phyloP scores from a whole-genome alignment of 2,797 vertebrate genomes.

The Sebastes alutus region DNA sequence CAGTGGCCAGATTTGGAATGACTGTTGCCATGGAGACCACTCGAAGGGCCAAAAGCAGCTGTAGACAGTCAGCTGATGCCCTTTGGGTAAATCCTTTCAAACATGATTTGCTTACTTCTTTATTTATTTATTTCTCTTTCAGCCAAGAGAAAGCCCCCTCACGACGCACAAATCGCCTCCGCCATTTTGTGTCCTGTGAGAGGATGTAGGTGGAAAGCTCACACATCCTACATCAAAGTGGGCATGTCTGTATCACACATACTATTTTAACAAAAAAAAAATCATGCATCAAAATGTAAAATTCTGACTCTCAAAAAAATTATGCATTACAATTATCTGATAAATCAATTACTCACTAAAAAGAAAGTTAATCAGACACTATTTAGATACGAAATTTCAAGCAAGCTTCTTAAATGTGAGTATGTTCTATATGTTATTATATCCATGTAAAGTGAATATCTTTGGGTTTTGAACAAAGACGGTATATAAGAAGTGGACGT shows the following conservation, averaged over 20 bases:
- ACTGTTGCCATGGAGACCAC: conserved; percentile 80
- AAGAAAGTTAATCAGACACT: not conserved
- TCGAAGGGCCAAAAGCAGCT: conserved; percentile 76
- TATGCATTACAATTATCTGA: not conserved
- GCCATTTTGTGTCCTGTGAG: conserved; percentile 61
- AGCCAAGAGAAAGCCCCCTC: conserved; percentile 34
- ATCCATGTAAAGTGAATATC: not conserved
- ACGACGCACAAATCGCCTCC: conserved; percentile 22
- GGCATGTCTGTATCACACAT: not conserved
- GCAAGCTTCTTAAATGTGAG: not conserved
- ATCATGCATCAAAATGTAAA: not conserved
- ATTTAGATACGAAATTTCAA: no score
- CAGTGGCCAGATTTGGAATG: conserved; percentile 69
- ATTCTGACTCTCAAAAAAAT: not conserved
- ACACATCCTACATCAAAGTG: not conserved
- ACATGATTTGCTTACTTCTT: conserved; percentile 62
- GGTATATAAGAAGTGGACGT: no score
- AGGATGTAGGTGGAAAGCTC: conserved; percentile 12
- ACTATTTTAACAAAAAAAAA: not conserved
- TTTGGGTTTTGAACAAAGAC: not conserved
- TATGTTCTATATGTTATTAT: not conserved
- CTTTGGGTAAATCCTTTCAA: conserved; percentile 76
- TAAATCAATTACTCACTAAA: not conserved
- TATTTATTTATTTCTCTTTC: conserved; percentile 58
- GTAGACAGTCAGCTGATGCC: conserved; percentile 81